Percentiles rank a stretch among this genome's conserved stretches.
Evolutionary conservation across 2,797 vertebrate genomes (phyloP).

Genomic region (Botia almorhae): DNA sequence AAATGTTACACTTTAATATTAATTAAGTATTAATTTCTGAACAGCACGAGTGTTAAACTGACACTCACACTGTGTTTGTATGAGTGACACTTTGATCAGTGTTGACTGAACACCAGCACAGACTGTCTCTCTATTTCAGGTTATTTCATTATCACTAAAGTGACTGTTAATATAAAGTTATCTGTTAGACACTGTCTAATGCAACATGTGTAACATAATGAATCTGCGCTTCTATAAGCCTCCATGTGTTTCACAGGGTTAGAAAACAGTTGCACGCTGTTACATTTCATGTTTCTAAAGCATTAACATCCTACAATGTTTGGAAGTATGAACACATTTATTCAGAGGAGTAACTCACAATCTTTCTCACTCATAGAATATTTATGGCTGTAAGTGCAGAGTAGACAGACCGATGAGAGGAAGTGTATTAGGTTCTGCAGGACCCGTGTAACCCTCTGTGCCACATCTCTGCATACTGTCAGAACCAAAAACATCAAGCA

Average conservation of each 20-base stretch:
- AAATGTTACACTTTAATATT: too few species aligned
- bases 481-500: conserved; percentile 1
- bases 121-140: too few species aligned
- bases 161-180: too few species aligned
- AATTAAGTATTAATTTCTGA: too few species aligned
- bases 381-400: conserved; percentile 25
- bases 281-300: not conserved
- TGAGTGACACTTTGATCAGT: too few species aligned
- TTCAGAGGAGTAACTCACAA: not conserved
- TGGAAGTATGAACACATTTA: not conserved
- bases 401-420: conserved; percentile 4
- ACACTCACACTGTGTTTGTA: too few species aligned
- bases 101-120: too few species aligned
- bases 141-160: too few species aligned
- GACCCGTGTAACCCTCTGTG: not conserved
- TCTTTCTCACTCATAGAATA: conserved; percentile 20
- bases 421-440: conserved; percentile 20
- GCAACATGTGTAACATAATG: not conserved
- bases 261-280: not conserved
- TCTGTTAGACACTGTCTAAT: too few species aligned
- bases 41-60: too few species aligned
- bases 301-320: not conserved
- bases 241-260: not conserved
- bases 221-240: not conserved
- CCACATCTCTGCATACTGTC: conserved; percentile 12